phyloP scores from a whole-genome alignment of 2,797 vertebrate species.

The Crocidura indochinensis region DNA sequence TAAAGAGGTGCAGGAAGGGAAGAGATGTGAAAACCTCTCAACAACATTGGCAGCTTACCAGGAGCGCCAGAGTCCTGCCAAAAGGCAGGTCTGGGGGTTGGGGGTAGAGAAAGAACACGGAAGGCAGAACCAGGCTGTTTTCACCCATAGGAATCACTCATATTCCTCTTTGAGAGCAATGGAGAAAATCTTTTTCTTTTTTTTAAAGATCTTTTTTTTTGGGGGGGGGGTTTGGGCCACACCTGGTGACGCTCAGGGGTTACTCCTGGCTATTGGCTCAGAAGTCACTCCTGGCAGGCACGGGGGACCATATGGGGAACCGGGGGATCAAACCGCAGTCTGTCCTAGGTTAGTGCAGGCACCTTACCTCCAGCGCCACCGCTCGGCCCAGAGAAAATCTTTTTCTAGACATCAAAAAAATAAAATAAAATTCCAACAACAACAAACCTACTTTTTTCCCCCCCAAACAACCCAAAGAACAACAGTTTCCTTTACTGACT shows the following conservation, averaged over 20 bases:
- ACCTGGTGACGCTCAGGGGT: too few species aligned
- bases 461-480: neutral
- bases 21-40: constrained; percentile 37
- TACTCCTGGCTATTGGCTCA: too few species aligned
- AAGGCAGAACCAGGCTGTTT: neutral
- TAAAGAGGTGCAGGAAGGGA: constrained; percentile 30
- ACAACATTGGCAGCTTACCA: neutral
- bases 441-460: neutral
- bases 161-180: constrained; percentile 10
- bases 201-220: too few species aligned
- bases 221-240: too few species aligned
- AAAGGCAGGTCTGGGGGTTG: neutral
- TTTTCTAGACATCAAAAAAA: constrained; percentile 53
- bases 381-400: too few species aligned
- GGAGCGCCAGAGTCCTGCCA: neutral
- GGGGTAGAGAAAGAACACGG: neutral
- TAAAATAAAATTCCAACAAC: too few species aligned
- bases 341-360: too few species aligned
- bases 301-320: too few species aligned
- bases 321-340: too few species aligned
- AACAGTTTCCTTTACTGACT: neutral
- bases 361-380: too few species aligned
- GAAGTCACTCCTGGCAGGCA: too few species aligned
- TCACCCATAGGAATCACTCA: constrained; percentile 36
- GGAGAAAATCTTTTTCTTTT: constrained; percentile 14